Conservation (phyloP, 2,888 invertebrate genomes). For the Caradrina kadenii region DNA sequence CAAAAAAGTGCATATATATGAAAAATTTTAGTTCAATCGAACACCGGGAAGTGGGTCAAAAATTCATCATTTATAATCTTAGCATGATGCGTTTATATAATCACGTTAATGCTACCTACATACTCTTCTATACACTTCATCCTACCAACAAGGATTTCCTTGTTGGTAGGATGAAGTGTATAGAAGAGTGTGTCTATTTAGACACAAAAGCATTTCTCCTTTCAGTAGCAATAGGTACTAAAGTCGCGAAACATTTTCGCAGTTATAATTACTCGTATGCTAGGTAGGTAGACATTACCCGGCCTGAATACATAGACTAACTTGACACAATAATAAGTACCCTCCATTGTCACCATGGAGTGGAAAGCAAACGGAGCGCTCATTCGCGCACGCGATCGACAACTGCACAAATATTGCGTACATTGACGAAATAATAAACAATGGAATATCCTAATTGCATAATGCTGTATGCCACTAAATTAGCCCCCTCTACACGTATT, state of each 20-base stretch:
- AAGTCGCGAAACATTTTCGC: background rate
- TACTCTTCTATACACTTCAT: background rate
- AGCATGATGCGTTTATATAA: background rate
- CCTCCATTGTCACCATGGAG: constrained; percentile 21
- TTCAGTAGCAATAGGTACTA: background rate
- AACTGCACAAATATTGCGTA: constrained; percentile 1
- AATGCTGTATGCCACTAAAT: background rate
- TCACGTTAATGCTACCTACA: background rate
- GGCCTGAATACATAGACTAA: constrained; percentile 27
- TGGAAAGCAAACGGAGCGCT: constrained; percentile 24
- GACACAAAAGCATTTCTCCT: background rate
- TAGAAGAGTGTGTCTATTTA: background rate
- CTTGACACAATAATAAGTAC: constrained; percentile 51
- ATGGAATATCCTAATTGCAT: background rate
- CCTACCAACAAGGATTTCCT: background rate
- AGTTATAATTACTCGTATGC: constrained; percentile 21
- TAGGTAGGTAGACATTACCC: constrained; percentile 8
- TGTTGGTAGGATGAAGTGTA: background rate
- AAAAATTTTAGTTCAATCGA: too few relatives aligned
- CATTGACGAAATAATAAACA: constrained; percentile 7
- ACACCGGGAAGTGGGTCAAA: too few relatives aligned
- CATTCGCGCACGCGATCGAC: background rate
- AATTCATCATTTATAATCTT: too few relatives aligned
- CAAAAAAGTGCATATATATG: too few relatives aligned
- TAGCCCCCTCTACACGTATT: too few relatives aligned